These are phyloP conservation scores for Agriopis aurantiaria DNA, from an alignment of 2,888 invertebrate species.

Conservation along the genomic window DNA sequence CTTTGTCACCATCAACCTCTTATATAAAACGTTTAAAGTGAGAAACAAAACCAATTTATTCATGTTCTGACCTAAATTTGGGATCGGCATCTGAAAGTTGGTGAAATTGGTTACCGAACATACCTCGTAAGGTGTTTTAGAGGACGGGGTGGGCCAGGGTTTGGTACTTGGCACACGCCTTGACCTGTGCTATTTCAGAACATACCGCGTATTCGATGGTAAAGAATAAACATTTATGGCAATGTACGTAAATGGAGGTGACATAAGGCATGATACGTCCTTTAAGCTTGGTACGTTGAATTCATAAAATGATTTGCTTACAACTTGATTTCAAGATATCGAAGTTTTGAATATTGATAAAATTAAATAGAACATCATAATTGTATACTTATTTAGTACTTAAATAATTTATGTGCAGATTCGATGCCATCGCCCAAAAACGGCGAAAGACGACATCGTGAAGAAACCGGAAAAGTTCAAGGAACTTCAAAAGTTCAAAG, in stretches of 20 bases:
- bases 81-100: constrained; percentile 28
- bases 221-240: constrained; percentile 37
- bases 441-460: too few species aligned
- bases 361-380: not conserved
- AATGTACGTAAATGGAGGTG: constrained; percentile 34
- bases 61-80: constrained; percentile 44
- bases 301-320: constrained; percentile 1
- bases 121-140: constrained; percentile 31
- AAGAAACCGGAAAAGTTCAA: too few species aligned
- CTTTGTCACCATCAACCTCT: constrained; percentile 37
- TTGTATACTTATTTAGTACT: too few species aligned
- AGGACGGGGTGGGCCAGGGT: constrained; percentile 21
- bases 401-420: too few species aligned
- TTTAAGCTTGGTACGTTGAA: constrained; percentile 1
- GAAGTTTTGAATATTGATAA: not conserved
- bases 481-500: too few species aligned
- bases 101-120: constrained; percentile 32
- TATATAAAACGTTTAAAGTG: constrained; percentile 38
- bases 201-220: constrained; percentile 43
- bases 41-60: constrained; percentile 46
- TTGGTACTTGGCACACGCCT: constrained; percentile 37
- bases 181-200: constrained; percentile 46
- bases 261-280: constrained; percentile 12
- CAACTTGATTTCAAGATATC: not conserved
- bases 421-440: too few species aligned